Evolutionary conservation across 2,888 invertebrate species (phyloP), one percentile per base, ranked within the genome.

Genomic region (Spilosoma lubricipeda): DNA sequence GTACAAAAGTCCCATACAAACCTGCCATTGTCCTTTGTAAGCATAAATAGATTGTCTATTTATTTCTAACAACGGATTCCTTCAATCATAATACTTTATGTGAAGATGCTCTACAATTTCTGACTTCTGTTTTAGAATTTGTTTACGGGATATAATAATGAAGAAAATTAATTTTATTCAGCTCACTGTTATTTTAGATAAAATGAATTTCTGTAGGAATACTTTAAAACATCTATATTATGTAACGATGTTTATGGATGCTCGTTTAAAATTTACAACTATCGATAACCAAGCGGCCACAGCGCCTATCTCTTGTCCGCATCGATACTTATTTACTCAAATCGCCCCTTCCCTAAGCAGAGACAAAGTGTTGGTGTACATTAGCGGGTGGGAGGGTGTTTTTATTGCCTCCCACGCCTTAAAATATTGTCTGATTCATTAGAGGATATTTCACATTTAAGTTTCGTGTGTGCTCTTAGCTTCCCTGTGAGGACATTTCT

Each of bases 341-440:
- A 90, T 89, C 90, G 90, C 91, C 93, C 92, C 94, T 87, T 90
- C 93, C 90, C 93, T 91, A 91, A 90, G 86, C 90, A 88, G 92
- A 93, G 93, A 94, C 94, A 94, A 93, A 94, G 92, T 93, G 94
- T 91, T 87, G 92, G 93, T 93, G 91, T 93, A 95, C 95, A 94
- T 94, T 94, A 95, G 93, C 89, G 92, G 93, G 92, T 84, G 92
- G 88, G 77, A 84, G 84, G 93, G 91, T 86, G 93, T 86, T 93
- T 95, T 95, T 95, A 95, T 95, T 94, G 93, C 95, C 95, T 83
- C 92, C 94, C 93, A 87, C 91, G 91, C 93, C 94, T 95, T 95
- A 95, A 95, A 95, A 95, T 95, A 95, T 95, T 95, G 95, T 94
- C 95, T 95, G 95, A 95, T 95, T 95, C 95, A 95, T 95, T 95